Evolutionary conservation across 2,797 vertebrate genomes (phyloP), one percentile per base, ranked within the genome.

Genomic region (Enteromius treurensis): DNA sequence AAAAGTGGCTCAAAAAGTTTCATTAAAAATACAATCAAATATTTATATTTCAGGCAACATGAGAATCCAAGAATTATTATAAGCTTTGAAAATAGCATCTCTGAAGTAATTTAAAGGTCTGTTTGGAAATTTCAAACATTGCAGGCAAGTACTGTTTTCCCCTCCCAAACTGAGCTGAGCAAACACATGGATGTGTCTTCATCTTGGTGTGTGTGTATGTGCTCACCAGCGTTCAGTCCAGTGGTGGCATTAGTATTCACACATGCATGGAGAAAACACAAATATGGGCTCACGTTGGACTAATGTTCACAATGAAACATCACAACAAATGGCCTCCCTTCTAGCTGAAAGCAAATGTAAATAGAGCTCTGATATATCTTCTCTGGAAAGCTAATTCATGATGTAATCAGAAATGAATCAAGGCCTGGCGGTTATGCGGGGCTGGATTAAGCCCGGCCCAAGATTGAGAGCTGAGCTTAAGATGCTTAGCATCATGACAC

Each of bases 1-100:
- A 94, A 94, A 93, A 84, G 89, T 92, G 90, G 89, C 90, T 93
- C 91, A 91, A 94, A 95, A 92, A 85, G 88, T 91, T 92, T 92
- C 93, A 92, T 92, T 94, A 94, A 94, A 95, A 95, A 95, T 94
- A 95, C 94, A 94, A 93, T 93, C 91, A 91, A 84, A 89, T 92
- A 55, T 87, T 88, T 88, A 79, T 32, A 70, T 89, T 82, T 93
- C 93, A 94, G 91, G 94, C 95, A 93, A 93, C 71, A 87, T 93
- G 92, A 93, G 88, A 92, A 88, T 94, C 60, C 87, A 91, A 92
- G 60, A 88, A 80, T 89, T 82, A 88, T 88, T 84, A 77, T 91
- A 91, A 90, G 91, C 88, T 93, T 90, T 90, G 89, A 94, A 95
- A 94, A 95, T 93, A 94, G 92, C 92, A 94, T 94, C 92, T 95